phyloP scores from a whole-genome alignment of 2,888 invertebrate genomes.

The Theretra japonica region DNA sequence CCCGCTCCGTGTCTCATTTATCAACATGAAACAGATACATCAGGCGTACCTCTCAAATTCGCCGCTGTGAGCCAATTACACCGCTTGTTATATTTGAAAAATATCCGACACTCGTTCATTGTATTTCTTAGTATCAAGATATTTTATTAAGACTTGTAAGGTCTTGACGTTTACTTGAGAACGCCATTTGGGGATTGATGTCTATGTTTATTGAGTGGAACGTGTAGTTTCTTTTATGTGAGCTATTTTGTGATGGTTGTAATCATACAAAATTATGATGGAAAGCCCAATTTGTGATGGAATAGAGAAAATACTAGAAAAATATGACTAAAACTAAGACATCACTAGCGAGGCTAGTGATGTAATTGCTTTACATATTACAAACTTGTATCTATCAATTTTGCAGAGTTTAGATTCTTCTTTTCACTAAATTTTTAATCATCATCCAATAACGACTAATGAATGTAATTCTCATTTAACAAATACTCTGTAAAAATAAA shows the following conservation, averaged over 20 bases:
- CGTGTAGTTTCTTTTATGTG: not conserved
- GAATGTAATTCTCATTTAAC: no score
- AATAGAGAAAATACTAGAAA: no score
- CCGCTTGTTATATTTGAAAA: slow-evolving; percentile 74
- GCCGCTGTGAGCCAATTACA: slow-evolving; percentile 65
- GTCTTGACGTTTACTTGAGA: not conserved
- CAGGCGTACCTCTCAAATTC: slow-evolving; percentile 63
- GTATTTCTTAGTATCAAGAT: slow-evolving; percentile 39
- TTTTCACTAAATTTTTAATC: no score
- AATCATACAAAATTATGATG: not conserved
- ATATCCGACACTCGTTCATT: slow-evolving; percentile 58
- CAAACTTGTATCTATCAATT: no score
- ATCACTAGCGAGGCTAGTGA: no score
- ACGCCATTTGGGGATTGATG: not conserved
- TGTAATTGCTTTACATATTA: no score
- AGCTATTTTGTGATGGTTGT: not conserved
- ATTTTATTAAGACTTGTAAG: slow-evolving; percentile 33
- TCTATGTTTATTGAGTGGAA: not conserved
- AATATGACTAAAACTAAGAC: no score
- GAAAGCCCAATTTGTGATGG: no score
- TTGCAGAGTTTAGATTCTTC: no score
- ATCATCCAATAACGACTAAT: no score
- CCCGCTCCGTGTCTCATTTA: slow-evolving; percentile 43
- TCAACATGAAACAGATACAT: slow-evolving; percentile 43
- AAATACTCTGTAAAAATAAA: no score